phyloP scores from a whole-genome alignment of 2,888 invertebrate species.

The Myopa tessellatipennis region DNA sequence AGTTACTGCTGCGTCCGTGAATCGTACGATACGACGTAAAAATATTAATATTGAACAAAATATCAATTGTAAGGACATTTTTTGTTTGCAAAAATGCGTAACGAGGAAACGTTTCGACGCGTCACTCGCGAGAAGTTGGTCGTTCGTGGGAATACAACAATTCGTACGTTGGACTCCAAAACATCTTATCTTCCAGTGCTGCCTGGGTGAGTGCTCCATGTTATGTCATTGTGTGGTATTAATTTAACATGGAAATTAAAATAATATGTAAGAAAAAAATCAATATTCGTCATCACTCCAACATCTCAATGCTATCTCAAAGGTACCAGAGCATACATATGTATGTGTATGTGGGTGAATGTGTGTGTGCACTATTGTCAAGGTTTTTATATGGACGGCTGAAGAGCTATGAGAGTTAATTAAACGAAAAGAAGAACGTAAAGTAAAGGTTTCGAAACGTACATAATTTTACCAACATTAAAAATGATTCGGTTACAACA shows the following conservation, averaged over 20 bases:
- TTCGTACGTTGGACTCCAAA: conserved; percentile 67
- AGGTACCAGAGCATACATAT: background rate
- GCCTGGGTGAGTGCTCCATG: conserved; percentile 57
- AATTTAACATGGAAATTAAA: background rate
- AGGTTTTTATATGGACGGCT: background rate
- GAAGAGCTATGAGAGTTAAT: background rate
- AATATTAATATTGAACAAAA: too few species aligned
- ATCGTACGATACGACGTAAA: too few species aligned
- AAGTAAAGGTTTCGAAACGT: background rate
- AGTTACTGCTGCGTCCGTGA: background rate
- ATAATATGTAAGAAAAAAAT: conserved; percentile 5
- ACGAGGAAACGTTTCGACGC: conserved; percentile 66
- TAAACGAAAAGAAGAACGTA: background rate
- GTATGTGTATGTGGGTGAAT: background rate
- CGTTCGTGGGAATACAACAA: conserved; percentile 66
- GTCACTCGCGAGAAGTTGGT: conserved; percentile 68
- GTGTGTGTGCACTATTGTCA: background rate
- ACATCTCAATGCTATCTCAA: conserved; percentile 45
- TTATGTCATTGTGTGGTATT: conserved; percentile 21
- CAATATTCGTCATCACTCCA: conserved; percentile 22
- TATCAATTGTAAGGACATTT: background rate
- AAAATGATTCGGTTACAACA: too few species aligned
- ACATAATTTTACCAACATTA: too few species aligned
- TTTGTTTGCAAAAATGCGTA: conserved; percentile 59
- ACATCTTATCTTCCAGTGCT: conserved; percentile 66